phyloP scores from a whole-genome alignment of 2,888 invertebrate genomes.

The Nomada hirtipes region DNA sequence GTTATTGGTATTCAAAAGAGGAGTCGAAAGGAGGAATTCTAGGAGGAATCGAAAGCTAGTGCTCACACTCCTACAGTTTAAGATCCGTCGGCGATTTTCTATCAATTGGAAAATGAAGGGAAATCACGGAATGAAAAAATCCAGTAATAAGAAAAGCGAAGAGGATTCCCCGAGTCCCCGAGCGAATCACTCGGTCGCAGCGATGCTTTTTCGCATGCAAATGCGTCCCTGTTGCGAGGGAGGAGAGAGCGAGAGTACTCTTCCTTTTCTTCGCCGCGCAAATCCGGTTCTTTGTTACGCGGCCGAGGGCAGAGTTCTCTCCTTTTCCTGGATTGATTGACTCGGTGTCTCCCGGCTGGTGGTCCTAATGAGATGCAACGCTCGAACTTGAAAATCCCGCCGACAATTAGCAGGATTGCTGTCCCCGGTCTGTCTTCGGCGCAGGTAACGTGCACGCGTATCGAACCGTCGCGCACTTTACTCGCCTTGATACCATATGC shows the following conservation, averaged over 20 bases:
- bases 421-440: constrained; percentile 1
- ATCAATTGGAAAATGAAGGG: too few relatives aligned
- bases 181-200: constrained; percentile 9
- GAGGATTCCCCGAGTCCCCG: neutral
- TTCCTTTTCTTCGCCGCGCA: constrained; percentile 53
- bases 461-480: neutral
- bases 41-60: too few relatives aligned
- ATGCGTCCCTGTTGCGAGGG: constrained; percentile 43
- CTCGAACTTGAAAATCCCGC: constrained; percentile 54
- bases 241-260: constrained; percentile 24
- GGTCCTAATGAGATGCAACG: constrained; percentile 64
- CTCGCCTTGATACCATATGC: constrained; percentile 50
- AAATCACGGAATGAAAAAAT: too few relatives aligned
- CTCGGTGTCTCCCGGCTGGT: constrained; percentile 57
- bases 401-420: constrained; percentile 65
- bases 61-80: too few relatives aligned
- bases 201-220: constrained; percentile 48
- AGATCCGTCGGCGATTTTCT: too few relatives aligned
- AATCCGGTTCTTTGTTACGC: constrained; percentile 70
- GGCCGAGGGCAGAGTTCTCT: constrained; percentile 27
- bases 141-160: neutral
- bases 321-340: constrained; percentile 59
- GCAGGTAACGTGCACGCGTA: constrained; percentile 17
- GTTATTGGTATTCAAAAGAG: too few relatives aligned
- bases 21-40: too few relatives aligned